These are phyloP conservation scores for Nudaria mundana DNA, from an alignment of 2,888 invertebrate genomes.

Conservation along the genomic window DNA sequence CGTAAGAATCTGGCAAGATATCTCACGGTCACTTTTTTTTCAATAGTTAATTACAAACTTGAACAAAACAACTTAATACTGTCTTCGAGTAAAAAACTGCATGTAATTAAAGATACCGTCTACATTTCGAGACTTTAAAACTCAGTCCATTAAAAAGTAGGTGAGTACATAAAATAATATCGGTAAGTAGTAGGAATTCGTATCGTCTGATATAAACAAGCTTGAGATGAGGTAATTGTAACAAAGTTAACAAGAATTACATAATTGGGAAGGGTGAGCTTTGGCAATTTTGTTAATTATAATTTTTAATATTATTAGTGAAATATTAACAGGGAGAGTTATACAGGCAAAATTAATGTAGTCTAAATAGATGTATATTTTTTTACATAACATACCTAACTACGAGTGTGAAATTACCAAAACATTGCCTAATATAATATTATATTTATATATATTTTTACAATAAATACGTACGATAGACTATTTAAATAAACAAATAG, in stretches of 20 bases:
- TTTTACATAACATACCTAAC: conserved; percentile 58
- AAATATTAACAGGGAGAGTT: conserved; percentile 54
- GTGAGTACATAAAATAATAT: no score
- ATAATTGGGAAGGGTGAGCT: conserved; percentile 62
- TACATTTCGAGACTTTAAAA: no score
- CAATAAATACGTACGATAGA: conserved; percentile 28
- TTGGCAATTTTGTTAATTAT: conserved; percentile 59
- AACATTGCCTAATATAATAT: conserved; percentile 46
- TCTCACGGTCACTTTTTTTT: no score
- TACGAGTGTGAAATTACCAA: conserved; percentile 60
- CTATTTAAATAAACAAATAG: conserved; percentile 20
- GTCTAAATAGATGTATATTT: conserved; percentile 43
- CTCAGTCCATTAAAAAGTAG: no score
- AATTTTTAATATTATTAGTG: no score
- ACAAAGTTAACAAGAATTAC: conserved; percentile 56
- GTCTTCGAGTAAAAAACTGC: no score
- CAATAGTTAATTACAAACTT: no score
- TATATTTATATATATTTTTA: conserved; percentile 39
- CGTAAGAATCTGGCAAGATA: no score
- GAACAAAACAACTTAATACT: no score
- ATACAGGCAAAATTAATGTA: conserved; percentile 51
- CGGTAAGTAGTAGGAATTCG: no score
- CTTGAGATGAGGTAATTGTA: conserved; percentile 46
- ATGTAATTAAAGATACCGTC: no score
- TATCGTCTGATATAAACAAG: conserved; percentile 17